A percentile compares a stretch with the other conserved stretches of the same genome.
phyloP scores from a whole-genome alignment of 2,797 vertebrate species.

The Anguilla marmorata region DNA sequence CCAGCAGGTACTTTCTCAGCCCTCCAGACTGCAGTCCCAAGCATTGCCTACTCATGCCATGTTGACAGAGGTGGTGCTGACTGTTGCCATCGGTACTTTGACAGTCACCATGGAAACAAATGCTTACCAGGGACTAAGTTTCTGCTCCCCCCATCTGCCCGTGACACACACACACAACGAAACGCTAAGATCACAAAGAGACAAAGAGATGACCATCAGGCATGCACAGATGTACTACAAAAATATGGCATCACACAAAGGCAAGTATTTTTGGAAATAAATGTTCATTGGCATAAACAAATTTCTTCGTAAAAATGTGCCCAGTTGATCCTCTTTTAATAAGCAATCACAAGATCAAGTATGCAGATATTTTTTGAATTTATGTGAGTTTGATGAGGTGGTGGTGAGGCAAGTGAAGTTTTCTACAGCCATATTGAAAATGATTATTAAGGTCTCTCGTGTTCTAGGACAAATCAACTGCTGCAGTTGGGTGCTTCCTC shows the following conservation, averaged over 20 bases:
- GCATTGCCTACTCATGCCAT: slow-evolving; percentile 68
- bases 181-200: background rate
- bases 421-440: background rate
- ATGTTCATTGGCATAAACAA: background rate
- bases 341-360: background rate
- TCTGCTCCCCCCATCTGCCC: slow-evolving; percentile 72
- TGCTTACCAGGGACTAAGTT: slow-evolving; percentile 75
- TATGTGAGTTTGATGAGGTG: background rate
- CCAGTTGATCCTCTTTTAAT: background rate
- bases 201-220: slow-evolving; percentile 35
- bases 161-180: slow-evolving; percentile 35
- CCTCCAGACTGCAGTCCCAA: slow-evolving; percentile 73
- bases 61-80: slow-evolving; percentile 65
- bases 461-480: background rate
- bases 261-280: background rate
- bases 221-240: background rate
- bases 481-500: background rate
- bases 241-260: background rate
- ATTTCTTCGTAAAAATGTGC: no score
- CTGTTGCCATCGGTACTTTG: slow-evolving; percentile 73
- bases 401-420: background rate
- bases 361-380: background rate
- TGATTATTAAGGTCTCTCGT: background rate
- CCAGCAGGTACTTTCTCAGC: slow-evolving; percentile 57
- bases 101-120: slow-evolving; percentile 76